Evolutionary conservation across 1,140 invertebrate species (phyloP), one percentile per base, ranked within the genome.

Genomic region (Tetranychus urticae): DNA sequence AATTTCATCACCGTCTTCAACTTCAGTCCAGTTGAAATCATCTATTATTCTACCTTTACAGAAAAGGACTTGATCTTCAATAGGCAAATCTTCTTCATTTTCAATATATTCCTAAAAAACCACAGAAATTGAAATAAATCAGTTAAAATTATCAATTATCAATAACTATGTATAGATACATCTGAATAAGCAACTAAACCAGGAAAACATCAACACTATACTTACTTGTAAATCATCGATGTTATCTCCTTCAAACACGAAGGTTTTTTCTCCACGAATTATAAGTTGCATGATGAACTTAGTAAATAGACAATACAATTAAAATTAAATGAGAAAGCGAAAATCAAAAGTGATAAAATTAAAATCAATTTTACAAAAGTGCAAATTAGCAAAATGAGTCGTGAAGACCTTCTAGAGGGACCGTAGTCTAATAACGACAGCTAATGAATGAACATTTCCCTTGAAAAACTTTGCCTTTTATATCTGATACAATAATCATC

Each of bases 41-140:
- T 75, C 73, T 23, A 94, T 71, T 14, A 85, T 81, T 63, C 73
- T 73, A 47, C 88, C 88, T 68, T 75, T 78, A 69, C 80, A 80
- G 62, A 82, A 83, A 12, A 93, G 74, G 12, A 78, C 77, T 52
- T 86, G 73, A n/a, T 87, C 80, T 52, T 74, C 72, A 42, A 70
- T 67, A 62, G 72, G 69, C 60, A 82, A 67, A 59, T 77, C 71
- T 69, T 84, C 79, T 42, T 78, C 69, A 31, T 68, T 66, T 42
- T 76, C 71, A 63, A 84, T 71, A 67, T 73, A 68, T 61, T 74
- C 74, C 74, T 76, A 37, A 2, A 56, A 12, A 10, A 0, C 1
- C 1, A 56, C 7, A 56, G 1, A 35, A 56, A 36, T 23, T 36
- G 3, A 33, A 34, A 2, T 6, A 48, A 33, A 10, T 33, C 0